Evolutionary conservation across 2,888 invertebrate genomes (phyloP), one percentile per base, ranked within the genome.

Genomic region (Cephus sareptanus): DNA sequence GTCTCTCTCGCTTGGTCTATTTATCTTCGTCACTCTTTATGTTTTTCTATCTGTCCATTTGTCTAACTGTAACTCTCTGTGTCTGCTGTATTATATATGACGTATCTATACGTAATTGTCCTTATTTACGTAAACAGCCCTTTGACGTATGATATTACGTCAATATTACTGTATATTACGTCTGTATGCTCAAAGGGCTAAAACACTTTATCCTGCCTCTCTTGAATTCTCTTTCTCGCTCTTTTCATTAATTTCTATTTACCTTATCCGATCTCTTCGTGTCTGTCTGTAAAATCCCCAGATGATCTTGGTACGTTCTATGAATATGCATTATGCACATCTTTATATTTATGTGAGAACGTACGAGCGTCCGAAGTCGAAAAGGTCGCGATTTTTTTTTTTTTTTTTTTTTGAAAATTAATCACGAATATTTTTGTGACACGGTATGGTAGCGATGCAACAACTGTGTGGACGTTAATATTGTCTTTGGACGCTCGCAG

Each of bases 1-100:
- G 4, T 40, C 40, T 56, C 23, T 56, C 23, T 56, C 40, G 40
- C 40, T 56, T 56, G 23, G 6, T 69, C 73, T 71, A 40, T n/a
- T 40, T 76, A 34, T n/a, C 76, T 69, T 37, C 75, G 31, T 75
- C 75, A 75, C 76, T 73, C 40, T 75, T 56, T 75, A 35, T 23
- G 34, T 75, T 73, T 73, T 23, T 73, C 40, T 56, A 23, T 56
- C 40, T 56, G 40, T 56, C 40, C 40, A 56, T 56, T 56, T 56
- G 40, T 56, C 40, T 56, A 0, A 15, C 40, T 56, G 40, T 56
- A 56, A 56, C 34, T 74, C 68, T 69, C 74, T 74, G 74, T 68
- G 56, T 77, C 73, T 71, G 77, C 35, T 77, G 71, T 23, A 9
- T 30, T 33, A 35, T 13, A 71, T 30, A 34, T 71, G 15, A 33